These are phyloP conservation scores for Oophaga pumilio DNA, from an alignment of 2,113 vertebrate species.

Conservation along the genomic window DNA sequence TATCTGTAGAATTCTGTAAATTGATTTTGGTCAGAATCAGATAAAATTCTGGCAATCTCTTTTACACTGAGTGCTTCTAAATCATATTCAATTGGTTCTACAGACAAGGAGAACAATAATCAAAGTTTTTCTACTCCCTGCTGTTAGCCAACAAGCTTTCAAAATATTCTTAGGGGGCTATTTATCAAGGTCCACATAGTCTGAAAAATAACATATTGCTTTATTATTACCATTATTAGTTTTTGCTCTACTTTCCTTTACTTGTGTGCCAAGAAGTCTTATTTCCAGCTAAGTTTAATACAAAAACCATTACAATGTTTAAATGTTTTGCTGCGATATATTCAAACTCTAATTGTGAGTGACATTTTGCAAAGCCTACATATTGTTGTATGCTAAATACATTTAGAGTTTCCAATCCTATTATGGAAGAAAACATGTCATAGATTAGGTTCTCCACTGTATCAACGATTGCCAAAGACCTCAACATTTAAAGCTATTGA, in stretches of 20 bases:
- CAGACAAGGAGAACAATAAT: constrained; percentile 47
- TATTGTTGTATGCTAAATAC: background rate
- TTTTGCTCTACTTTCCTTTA: background rate
- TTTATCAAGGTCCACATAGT: constrained; percentile 46
- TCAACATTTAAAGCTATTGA: background rate
- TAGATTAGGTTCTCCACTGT: background rate
- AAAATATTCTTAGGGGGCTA: constrained; percentile 48
- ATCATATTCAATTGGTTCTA: constrained; percentile 52
- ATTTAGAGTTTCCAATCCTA: background rate
- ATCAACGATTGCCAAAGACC: background rate
- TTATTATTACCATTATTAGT: constrained; percentile 55
- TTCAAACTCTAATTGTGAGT: constrained; percentile 26
- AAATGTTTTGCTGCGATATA: constrained; percentile 20
- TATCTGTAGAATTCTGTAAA: constrained; percentile 53
- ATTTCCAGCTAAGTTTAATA: constrained; percentile 27
- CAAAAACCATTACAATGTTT: constrained; percentile 20
- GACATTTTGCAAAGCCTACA: background rate
- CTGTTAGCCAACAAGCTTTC: constrained; percentile 52
- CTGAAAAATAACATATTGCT: constrained; percentile 51
- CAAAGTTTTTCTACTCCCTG: constrained; percentile 52
- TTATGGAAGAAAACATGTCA: constrained; percentile 5
- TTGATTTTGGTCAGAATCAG: constrained; percentile 54
- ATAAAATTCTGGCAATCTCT: constrained; percentile 52
- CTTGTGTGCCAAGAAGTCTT: constrained; percentile 42
- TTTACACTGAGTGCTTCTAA: constrained; percentile 44